Conservation (phyloP, 2,888 invertebrate genomes). For the Caenorhabditis macrosperma region DNA sequence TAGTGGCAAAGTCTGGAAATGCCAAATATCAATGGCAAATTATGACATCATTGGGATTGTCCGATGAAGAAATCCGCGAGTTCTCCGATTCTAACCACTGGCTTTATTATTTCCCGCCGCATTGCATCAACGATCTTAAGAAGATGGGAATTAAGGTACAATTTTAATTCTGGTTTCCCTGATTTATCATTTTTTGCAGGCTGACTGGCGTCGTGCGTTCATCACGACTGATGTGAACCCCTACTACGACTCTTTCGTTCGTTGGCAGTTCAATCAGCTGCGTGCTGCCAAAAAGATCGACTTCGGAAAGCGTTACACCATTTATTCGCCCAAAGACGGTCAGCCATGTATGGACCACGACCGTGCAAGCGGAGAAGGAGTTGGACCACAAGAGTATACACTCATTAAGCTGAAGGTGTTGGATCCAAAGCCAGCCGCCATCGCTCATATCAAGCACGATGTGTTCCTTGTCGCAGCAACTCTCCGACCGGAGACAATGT, state of each 20-base stretch:
- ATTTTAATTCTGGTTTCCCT: neutral
- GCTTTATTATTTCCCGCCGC: slow-evolving; percentile 97
- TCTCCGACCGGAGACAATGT: slow-evolving; percentile 99
- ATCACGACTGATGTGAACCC: slow-evolving; percentile 98
- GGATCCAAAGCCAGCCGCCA: slow-evolving; percentile 85
- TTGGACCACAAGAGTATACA: slow-evolving; percentile 98
- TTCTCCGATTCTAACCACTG: slow-evolving; percentile 94
- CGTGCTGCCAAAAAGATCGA: slow-evolving; percentile 91
- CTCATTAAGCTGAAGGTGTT: slow-evolving; percentile 89
- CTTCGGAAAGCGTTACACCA: slow-evolving; percentile 95
- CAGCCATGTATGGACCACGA: slow-evolving; percentile 99
- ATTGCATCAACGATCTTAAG: slow-evolving; percentile 90
- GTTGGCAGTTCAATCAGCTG: slow-evolving; percentile 94
- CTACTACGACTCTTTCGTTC: slow-evolving; percentile 96
- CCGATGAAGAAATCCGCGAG: slow-evolving; percentile 91
- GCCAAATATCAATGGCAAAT: slow-evolving; percentile 99
- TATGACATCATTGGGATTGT: slow-evolving; percentile 92
- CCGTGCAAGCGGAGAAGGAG: slow-evolving; percentile 94
- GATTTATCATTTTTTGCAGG: slow-evolving; percentile 82
- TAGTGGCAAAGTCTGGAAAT: slow-evolving; percentile 90
- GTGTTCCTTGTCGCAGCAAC: slow-evolving; percentile 96
- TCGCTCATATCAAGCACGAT: slow-evolving; percentile 82
- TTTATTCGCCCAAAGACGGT: slow-evolving; percentile 94
- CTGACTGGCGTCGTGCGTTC: slow-evolving; percentile 98
- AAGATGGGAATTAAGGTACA: slow-evolving; percentile 90